These are phyloP conservation scores for Tetrao urogallus DNA, from an alignment of 2,113 vertebrate species.

Conservation along the genomic window DNA sequence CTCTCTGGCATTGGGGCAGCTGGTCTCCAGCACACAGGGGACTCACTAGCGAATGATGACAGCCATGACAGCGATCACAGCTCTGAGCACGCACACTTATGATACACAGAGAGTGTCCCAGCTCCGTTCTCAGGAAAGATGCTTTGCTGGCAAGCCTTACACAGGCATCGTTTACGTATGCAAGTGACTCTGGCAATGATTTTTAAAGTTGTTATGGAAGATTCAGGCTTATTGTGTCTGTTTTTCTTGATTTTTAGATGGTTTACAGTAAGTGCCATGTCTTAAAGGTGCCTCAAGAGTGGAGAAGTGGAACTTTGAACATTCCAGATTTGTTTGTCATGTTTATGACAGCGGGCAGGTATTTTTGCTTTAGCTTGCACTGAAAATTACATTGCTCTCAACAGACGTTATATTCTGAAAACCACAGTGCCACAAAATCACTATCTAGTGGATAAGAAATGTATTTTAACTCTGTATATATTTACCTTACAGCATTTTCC, in stretches of 20 bases:
- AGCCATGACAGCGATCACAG: constrained; percentile 98
- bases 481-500: constrained; percentile 83
- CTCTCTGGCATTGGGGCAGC: constrained; percentile 89
- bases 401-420: constrained; percentile 78
- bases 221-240: constrained; percentile 69
- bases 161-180: constrained; percentile 74
- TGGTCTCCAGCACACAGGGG: constrained; percentile 89
- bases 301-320: constrained; percentile 80
- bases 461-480: constrained; percentile 91
- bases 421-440: constrained; percentile 83
- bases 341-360: constrained; percentile 76
- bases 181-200: constrained; percentile 68
- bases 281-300: constrained; percentile 74
- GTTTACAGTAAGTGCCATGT: constrained; percentile 75
- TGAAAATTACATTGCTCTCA: constrained; percentile 81
- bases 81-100: constrained; percentile 96
- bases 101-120: constrained; percentile 74
- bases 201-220: constrained; percentile 44
- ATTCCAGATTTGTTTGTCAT: constrained; percentile 83
- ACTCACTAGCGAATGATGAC: constrained; percentile 94
- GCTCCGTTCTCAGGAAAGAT: constrained; percentile 87
- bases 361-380: constrained; percentile 89
- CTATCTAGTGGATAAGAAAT: constrained; percentile 83
- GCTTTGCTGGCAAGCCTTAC: constrained; percentile 76
- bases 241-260: constrained; percentile 72